Base-by-base conservation (phyloP, 1,140 invertebrate genomes). In the Meloidogyne floridensis region DNA sequence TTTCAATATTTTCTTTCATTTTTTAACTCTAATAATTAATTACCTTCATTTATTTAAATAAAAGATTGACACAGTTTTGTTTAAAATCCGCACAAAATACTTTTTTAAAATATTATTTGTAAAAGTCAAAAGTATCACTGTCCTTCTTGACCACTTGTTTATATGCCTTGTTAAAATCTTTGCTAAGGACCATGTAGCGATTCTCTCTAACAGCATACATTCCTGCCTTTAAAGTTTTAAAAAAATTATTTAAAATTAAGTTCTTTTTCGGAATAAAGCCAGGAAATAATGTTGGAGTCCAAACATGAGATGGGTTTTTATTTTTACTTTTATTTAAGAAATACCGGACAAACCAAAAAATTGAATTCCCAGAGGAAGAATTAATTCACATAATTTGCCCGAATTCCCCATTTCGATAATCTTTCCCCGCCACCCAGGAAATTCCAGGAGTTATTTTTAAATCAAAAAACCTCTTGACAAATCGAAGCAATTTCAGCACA, bases 81-180 rank as follows among this genome's bases (percentile, higher is more conserved):
- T 47, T 47, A 47, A 47, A 47, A 32, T 32, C 7, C 47, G 47
- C 47, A 47, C 47, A 74, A 74, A 32, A 32, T 2, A 15, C 6
- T 54, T 74, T 74, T 54, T 47, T n/a, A 43, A 13, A 11, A 42
- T 77, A 18, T 94, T 97, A 99, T 93, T 98, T 99, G 90, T 99
- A 99, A 91, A 99, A 99, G 91, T 99, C 97, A 89, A 98, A 97
- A 92, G 98, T 97, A 86, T 95, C 95, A 92, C 98, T 96, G 91
- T 98, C 96, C 90, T 99, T 99, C 92, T 99, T 98, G 85, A 98
- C 98, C 90, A 98, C 98, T 90, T 98, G 98, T 90, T 99, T 99
- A 91, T 99, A 99, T 47, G 94, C 95, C 89, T 99, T 99, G 91
- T 99, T 97, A 90, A 99, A 99, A 92, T 99, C 98, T 92, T 99